phyloP scores from a whole-genome alignment of 1,140 invertebrate species.

The Anoplolepis gracilipes region DNA sequence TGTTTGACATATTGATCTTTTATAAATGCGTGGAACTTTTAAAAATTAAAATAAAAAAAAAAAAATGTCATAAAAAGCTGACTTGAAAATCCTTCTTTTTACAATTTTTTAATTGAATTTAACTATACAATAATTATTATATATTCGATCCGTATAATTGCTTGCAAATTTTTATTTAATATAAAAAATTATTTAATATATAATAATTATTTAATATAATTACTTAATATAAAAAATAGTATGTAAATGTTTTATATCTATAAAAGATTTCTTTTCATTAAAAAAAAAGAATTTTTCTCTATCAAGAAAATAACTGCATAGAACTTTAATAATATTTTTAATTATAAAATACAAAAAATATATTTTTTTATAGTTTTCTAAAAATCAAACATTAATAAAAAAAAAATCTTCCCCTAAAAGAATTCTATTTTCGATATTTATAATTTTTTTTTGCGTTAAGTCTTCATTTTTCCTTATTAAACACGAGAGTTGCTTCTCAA shows the following conservation, averaged over 20 bases:
- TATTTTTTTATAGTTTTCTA: background rate
- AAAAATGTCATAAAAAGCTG: too few species aligned
- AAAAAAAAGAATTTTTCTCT: background rate
- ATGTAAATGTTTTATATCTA: background rate
- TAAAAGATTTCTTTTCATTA: background rate
- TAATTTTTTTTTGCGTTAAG: background rate
- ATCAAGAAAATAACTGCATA: background rate
- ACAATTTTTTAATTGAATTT: background rate
- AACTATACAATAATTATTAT: background rate
- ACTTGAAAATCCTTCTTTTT: background rate
- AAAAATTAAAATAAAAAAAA: background rate
- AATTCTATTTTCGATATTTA: background rate
- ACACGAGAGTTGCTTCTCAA: background rate
- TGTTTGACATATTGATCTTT: conserved; percentile 28
- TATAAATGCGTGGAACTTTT: background rate
- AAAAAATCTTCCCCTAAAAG: background rate
- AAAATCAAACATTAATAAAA: background rate
- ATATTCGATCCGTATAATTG: background rate
- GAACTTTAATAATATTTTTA: too few species aligned
- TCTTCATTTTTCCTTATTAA: conserved; percentile 22
- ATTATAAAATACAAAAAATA: background rate
- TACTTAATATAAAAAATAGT: background rate
- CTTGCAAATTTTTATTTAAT: background rate
- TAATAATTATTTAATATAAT: background rate
- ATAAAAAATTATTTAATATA: background rate